Percentiles rank a stretch among this genome's conserved stretches.
Conservation (phyloP, 2,797 vertebrate genomes). For the Gambusia yucatana region DNA sequence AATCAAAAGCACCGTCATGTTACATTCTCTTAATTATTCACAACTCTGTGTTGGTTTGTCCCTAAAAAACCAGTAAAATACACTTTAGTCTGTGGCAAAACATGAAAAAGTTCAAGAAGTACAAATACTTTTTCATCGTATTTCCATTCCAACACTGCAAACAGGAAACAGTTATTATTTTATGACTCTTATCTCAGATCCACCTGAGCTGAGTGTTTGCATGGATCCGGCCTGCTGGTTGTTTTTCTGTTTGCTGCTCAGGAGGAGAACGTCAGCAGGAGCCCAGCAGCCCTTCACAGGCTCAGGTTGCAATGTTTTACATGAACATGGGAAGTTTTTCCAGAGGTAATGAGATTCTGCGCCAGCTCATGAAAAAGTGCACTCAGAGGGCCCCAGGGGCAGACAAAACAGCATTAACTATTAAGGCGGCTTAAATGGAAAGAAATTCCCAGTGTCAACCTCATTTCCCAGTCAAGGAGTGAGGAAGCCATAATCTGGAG, state of each 20-base stretch:
- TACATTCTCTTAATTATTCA: not conserved
- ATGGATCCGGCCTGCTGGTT: constrained; percentile 2
- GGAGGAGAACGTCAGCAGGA: constrained; percentile 6
- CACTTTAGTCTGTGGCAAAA: too few relatives aligned
- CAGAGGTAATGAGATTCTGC: constrained; percentile 66
- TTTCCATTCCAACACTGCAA: not conserved
- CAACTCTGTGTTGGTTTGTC: not conserved
- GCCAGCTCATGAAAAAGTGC: constrained; percentile 52
- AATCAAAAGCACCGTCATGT: not conserved
- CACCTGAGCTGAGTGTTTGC: not conserved
- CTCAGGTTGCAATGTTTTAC: constrained; percentile 59
- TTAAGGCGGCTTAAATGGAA: constrained; percentile 69
- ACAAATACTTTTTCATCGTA: not conserved
- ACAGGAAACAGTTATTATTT: not conserved
- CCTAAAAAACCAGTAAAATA: too few relatives aligned
- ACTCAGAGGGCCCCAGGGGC: constrained; percentile 55
- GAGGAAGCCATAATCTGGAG: constrained; percentile 52
- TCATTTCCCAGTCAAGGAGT: constrained; percentile 52
- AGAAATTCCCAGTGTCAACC: constrained; percentile 70
- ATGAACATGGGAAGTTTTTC: constrained; percentile 64
- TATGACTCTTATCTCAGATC: not conserved
- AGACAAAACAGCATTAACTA: constrained; percentile 76
- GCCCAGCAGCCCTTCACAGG: constrained; percentile 37
- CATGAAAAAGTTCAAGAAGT: not conserved
- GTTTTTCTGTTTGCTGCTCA: constrained; percentile 15